Base-by-base conservation (phyloP, 2,797 vertebrate species). In the Harpagifer antarcticus region DNA sequence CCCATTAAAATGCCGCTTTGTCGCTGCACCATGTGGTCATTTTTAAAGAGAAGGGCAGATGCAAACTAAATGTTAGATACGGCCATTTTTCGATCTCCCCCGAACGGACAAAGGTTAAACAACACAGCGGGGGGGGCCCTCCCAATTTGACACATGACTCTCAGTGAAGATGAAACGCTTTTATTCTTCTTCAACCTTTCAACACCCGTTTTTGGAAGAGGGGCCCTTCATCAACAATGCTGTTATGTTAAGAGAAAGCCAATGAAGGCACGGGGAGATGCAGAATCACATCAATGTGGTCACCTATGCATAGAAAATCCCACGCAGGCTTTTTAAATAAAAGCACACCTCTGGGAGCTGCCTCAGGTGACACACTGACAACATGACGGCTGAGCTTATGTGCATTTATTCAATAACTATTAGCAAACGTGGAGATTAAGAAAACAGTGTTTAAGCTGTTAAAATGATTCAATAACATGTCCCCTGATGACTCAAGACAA, bases 1-100 rank as follows among this genome's bases (percentile, higher is more conserved):
- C 84, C 88, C 90, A 87, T 91, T 89, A 89, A 91, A 88, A 90
- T 85, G 82, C 72, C 68, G 86, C 76, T 92, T 83, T 88, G 90
- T 89, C 86, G 69, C 84, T 79, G 85, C 81, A 66, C 84, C 78
- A 83, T 83, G 85, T 73, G 71, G 79, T 84, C 60, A 69, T 81
- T 79, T 86, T 84, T 82, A 76, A 87, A 76, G 63, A 57, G 72
- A 84, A 80, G 63, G 61, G 60, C 44, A 78, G 74, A 86, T 66
- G 78, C 74, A 83, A 84, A 87, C 57, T 23, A 43, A 70, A 75
- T 33, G 59, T 66, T 50, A 62, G 68, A 79, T 27, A 43, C 0
- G 48, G 65, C 55, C 56, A 57, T 68, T 83, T 55, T 83, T 79
- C 76, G 57, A 73, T 79, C 68, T 73, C 65, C 57, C 77, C 20